A percentile compares a stretch with the other conserved stretches of the same genome.
Evolutionary conservation across 2,888 invertebrate genomes (phyloP).

Genomic region (Agrochola lychnidis): DNA sequence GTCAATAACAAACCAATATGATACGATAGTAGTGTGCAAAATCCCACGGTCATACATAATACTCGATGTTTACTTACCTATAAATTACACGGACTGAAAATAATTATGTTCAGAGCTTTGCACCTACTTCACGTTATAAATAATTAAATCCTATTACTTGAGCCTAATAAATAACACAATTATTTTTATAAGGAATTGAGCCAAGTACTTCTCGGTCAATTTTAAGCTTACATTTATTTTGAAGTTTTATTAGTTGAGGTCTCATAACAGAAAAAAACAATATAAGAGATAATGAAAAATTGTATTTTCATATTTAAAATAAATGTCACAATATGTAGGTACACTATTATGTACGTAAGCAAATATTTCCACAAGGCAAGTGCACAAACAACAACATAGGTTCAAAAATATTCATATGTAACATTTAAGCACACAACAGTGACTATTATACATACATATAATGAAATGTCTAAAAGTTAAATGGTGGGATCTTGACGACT

Average conservation of each 20-base stretch:
- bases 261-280: neutral
- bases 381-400: constrained; percentile 32
- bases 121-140: neutral
- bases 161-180: neutral
- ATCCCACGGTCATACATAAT: constrained; percentile 19
- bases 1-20: constrained; percentile 56
- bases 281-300: constrained; percentile 19
- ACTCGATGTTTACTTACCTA: constrained; percentile 32
- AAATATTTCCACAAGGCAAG: constrained; percentile 4
- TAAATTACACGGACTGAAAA: neutral
- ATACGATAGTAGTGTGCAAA: constrained; percentile 34
- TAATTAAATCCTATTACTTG: neutral
- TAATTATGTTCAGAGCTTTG: constrained; percentile 13
- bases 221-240: neutral
- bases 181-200: neutral
- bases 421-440: constrained; percentile 33
- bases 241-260: neutral
- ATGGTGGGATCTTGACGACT: constrained; percentile 63
- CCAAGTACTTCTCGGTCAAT: neutral
- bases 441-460: constrained; percentile 7
- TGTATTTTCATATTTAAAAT: constrained; percentile 32
- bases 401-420: constrained; percentile 6
- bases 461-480: constrained; percentile 39
- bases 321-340: neutral
- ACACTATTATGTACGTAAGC: constrained; percentile 22